Evolutionary conservation across 2,797 vertebrate species (phyloP).

Genomic region (Meriones psammophilus): DNA sequence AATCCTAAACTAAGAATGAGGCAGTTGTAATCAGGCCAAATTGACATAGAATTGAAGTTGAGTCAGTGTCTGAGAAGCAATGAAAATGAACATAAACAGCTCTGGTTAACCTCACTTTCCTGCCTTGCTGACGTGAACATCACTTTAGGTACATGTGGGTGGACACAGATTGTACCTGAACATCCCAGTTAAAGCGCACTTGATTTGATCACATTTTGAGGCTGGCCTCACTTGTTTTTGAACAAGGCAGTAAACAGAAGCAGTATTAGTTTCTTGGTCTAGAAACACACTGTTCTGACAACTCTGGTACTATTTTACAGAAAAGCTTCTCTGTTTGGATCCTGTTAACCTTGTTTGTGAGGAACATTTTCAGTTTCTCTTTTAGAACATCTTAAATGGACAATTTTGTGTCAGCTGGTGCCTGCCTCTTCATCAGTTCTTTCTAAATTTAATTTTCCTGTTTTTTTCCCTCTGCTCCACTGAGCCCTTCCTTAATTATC

Average conservation of each 20-base stretch:
- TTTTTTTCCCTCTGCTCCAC: conserved; percentile 50
- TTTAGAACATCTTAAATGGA: conserved; percentile 66
- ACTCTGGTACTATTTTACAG: conserved; percentile 32
- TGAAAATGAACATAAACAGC: not conserved
- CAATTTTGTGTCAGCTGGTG: not conserved
- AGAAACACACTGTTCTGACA: conserved; percentile 15
- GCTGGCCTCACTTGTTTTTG: not conserved
- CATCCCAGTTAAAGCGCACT: not conserved
- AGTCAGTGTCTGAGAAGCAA: not conserved
- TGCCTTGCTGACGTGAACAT: not conserved
- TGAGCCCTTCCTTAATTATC: conserved; percentile 79
- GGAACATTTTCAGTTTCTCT: conserved; percentile 52
- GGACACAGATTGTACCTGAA: not conserved
- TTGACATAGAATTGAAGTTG: not conserved
- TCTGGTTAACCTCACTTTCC: not conserved
- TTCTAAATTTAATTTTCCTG: conserved; percentile 74
- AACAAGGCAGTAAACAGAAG: not conserved
- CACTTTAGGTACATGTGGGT: not conserved
- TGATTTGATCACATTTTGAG: not conserved
- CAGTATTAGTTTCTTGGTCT: conserved; percentile 7
- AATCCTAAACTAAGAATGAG: not conserved
- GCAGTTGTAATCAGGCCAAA: not conserved
- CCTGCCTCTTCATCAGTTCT: conserved; percentile 62
- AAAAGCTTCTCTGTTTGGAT: not conserved
- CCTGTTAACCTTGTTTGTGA: conserved; percentile 19